Percentiles rank a stretch among this genome's conserved stretches.
Evolutionary conservation across 2,888 invertebrate genomes (phyloP).

Genomic region (Acronicta alni): DNA sequence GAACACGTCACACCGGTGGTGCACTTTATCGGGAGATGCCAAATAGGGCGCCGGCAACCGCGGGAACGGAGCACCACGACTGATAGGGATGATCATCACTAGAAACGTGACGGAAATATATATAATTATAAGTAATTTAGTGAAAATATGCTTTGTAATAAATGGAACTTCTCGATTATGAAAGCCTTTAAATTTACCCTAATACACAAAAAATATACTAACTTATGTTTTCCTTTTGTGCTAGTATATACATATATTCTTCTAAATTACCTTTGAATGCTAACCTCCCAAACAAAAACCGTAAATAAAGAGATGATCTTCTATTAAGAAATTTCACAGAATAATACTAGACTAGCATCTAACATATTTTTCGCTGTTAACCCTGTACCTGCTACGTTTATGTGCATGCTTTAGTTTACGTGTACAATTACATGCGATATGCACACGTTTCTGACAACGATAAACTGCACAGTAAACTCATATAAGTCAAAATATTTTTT

Average conservation of each 20-base stretch:
- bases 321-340: no score
- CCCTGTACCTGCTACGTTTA: constrained; percentile 31
- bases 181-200: no score
- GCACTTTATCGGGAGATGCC: constrained; percentile 66
- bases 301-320: no score
- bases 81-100: constrained; percentile 25
- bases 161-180: not conserved
- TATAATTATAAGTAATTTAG: not conserved
- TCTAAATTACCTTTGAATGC: no score
- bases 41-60: constrained; percentile 63
- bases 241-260: no score
- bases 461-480: constrained; percentile 37
- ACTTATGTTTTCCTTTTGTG: no score
- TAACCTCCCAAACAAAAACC: no score
- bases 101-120: not conserved
- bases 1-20: constrained; percentile 58
- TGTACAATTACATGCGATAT: constrained; percentile 45
- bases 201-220: no score
- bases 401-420: constrained; percentile 37
- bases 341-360: no score
- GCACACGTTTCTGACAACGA: constrained; percentile 23
- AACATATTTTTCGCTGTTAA: constrained; percentile 15
- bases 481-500: constrained; percentile 24
- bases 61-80: constrained; percentile 48
- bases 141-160: not conserved